These are phyloP conservation scores for Sarcophaga carnaria DNA, from an alignment of 2,888 invertebrate species.

Conservation along the genomic window DNA sequence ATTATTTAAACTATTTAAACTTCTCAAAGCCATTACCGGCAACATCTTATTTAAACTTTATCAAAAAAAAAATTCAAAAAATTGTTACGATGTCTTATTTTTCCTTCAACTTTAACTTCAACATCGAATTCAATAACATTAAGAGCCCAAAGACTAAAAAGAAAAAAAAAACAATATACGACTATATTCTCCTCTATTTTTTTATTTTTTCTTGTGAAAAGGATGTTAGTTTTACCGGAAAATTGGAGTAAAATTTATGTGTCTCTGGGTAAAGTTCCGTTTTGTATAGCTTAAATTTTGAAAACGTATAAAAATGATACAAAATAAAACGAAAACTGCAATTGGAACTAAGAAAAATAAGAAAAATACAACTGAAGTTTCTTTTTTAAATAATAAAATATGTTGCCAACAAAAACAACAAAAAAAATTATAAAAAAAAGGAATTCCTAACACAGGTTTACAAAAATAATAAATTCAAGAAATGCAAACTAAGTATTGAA, in stretches of 20 bases:
- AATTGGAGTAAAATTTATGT: constrained; percentile 75
- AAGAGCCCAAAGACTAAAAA: constrained; percentile 28
- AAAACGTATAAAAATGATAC: constrained; percentile 31
- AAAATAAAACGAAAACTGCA: constrained; percentile 10
- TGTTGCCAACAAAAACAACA: constrained; percentile 20
- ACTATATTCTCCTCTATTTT: not conserved
- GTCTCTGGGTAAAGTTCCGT: constrained; percentile 53
- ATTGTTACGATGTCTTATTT: not conserved
- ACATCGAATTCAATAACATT: constrained; percentile 52
- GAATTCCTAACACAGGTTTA: constrained; percentile 19
- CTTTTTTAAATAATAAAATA: constrained; percentile 42
- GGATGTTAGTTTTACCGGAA: constrained; percentile 75
- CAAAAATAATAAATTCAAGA: constrained; percentile 29
- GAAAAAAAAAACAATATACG: too few relatives aligned
- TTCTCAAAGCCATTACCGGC: not conserved
- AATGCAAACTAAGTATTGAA: not conserved
- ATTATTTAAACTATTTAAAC: constrained; percentile 12
- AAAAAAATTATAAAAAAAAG: too few relatives aligned
- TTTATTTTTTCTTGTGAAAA: constrained; percentile 37
- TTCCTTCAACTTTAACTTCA: not conserved
- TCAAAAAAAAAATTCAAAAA: not conserved
- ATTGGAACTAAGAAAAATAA: constrained; percentile 16
- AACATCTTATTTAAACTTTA: constrained; percentile 20
- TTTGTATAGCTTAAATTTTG: constrained; percentile 27
- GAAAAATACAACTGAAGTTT: constrained; percentile 22